Conservation (phyloP, 2,888 invertebrate genomes). For the Physocephala rufipes region DNA sequence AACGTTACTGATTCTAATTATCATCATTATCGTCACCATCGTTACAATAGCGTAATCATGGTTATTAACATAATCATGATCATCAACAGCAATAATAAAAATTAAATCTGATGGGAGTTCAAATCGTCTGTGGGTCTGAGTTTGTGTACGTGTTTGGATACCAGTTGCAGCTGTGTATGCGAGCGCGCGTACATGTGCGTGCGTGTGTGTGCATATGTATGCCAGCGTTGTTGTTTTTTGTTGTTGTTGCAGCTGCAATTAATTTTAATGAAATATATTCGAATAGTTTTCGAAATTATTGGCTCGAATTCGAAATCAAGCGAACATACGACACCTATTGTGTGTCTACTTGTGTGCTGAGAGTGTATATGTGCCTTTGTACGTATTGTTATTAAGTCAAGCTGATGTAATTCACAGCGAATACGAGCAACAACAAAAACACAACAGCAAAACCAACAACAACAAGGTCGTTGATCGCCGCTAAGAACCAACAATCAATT, state of each 20-base stretch:
- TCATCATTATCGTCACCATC: constrained; percentile 1
- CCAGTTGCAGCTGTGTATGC: too few relatives aligned
- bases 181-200: too few relatives aligned
- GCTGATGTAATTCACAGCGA: constrained; percentile 23
- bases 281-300: constrained; percentile 32
- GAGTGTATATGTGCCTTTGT: too few relatives aligned
- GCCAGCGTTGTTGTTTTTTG: background rate
- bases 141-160: too few relatives aligned
- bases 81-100: constrained; percentile 12
- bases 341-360: background rate
- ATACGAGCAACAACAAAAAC: background rate
- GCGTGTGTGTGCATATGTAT: background rate
- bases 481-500: constrained; percentile 10
- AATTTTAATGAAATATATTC: constrained; percentile 30
- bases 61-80: background rate
- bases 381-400: background rate
- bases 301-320: constrained; percentile 22
- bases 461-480: background rate
- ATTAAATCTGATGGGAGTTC: constrained; percentile 17
- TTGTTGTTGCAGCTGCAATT: constrained; percentile 23
- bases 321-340: background rate
- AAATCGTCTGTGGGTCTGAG: background rate
- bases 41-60: background rate
- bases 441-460: constrained; percentile 5
- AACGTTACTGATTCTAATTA: background rate